These are phyloP conservation scores for Cheilosia urbana DNA, from an alignment of 2,888 invertebrate genomes.

Conservation along the genomic window DNA sequence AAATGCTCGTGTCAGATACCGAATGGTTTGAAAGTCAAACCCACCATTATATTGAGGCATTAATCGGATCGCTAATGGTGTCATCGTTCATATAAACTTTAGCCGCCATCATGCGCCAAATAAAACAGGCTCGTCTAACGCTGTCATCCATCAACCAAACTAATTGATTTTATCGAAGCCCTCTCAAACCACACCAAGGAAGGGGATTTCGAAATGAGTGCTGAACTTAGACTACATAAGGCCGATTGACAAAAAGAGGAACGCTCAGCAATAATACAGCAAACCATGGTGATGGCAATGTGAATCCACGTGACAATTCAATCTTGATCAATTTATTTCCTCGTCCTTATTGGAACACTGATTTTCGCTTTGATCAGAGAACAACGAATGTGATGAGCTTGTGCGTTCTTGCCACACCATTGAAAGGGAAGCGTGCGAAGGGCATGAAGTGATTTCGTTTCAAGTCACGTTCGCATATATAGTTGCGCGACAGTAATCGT, in stretches of 20 bases:
- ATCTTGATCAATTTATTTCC: constrained; percentile 59
- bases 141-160: constrained; percentile 57
- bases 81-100: constrained; percentile 54
- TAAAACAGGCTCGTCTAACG: constrained; percentile 3
- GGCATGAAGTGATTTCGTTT: constrained; percentile 29
- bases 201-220: constrained; percentile 11
- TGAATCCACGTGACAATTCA: constrained; percentile 53
- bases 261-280: constrained; percentile 45
- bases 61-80: constrained; percentile 62
- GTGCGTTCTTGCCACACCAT: constrained; percentile 15
- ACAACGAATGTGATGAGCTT: constrained; percentile 3
- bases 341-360: constrained; percentile 25
- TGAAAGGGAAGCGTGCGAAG: constrained; percentile 7
- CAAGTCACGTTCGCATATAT: constrained; percentile 46
- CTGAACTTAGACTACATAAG: constrained; percentile 45
- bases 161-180: constrained; percentile 56
- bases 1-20: constrained; percentile 51
- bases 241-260: constrained; percentile 18
- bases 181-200: background rate
- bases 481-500: constrained; percentile 39
- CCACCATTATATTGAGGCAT: constrained; percentile 54
- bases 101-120: background rate
- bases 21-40: constrained; percentile 51
- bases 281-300: constrained; percentile 17
- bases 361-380: constrained; percentile 25